Evolutionary conservation across 2,113 vertebrate genomes (phyloP).

Genomic region (Axis porcinus): DNA sequence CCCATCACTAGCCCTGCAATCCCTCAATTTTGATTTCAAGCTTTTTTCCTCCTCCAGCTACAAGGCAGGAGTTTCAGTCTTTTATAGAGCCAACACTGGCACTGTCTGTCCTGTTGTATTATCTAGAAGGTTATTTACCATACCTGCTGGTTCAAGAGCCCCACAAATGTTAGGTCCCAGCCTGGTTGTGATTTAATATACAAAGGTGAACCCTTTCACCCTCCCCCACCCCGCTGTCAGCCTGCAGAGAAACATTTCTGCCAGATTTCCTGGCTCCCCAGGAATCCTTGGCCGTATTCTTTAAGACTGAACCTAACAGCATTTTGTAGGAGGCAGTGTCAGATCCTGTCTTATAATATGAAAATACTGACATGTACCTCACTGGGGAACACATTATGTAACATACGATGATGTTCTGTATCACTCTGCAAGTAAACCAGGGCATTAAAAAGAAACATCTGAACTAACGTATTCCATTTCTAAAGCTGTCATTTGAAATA

Average conservation of each 20-base stretch:
- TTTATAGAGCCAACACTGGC: background rate
- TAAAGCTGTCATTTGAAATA: background rate
- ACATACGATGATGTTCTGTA: background rate
- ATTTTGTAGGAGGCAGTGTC: background rate
- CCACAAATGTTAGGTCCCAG: background rate
- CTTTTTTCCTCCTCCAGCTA: background rate
- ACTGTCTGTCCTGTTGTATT: background rate
- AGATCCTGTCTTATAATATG: background rate
- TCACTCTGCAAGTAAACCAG: background rate
- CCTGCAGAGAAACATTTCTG: background rate
- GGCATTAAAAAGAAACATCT: background rate
- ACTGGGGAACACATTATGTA: background rate
- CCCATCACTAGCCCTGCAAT: background rate
- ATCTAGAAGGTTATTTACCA: background rate
- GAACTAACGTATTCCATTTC: background rate
- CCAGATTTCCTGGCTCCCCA: background rate
- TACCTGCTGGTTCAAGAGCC: background rate
- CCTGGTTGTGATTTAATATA: background rate
- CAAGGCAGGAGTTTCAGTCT: background rate
- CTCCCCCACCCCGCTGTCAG: too few species aligned
- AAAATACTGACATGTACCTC: background rate
- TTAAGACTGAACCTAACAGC: background rate
- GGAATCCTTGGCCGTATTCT: background rate
- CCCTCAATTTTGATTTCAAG: conserved; percentile 5
- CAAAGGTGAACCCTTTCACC: background rate